These are phyloP conservation scores for Clistopyga incitator DNA, from an alignment of 2,888 invertebrate species.

Conservation along the genomic window DNA sequence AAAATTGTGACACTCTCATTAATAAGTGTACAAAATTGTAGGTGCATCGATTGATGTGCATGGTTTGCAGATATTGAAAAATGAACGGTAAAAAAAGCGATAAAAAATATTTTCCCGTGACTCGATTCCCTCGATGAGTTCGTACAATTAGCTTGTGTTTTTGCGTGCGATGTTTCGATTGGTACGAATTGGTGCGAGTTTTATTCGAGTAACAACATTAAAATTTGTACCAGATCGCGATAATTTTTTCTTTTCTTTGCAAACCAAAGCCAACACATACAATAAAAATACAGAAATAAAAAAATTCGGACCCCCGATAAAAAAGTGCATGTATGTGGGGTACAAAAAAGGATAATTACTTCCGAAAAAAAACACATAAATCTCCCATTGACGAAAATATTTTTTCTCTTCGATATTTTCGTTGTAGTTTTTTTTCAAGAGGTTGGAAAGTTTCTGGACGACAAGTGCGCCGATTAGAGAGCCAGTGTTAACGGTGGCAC, in stretches of 20 bases:
- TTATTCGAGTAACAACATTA: slow-evolving; percentile 9
- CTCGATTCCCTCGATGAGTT: not conserved
- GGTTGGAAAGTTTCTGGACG: slow-evolving; percentile 22
- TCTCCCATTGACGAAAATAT: not conserved
- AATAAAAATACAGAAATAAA: too few relatives aligned
- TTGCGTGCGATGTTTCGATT: slow-evolving; percentile 49
- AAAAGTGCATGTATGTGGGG: slow-evolving; percentile 22
- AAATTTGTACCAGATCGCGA: slow-evolving; percentile 6
- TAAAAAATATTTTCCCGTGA: too few relatives aligned
- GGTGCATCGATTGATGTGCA: too few relatives aligned
- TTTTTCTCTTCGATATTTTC: slow-evolving; percentile 1
- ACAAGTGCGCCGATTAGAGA: slow-evolving; percentile 63
- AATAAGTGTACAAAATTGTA: too few relatives aligned
- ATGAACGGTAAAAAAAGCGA: not conserved
- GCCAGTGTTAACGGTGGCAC: slow-evolving; percentile 70
- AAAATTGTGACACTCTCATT: too few relatives aligned
- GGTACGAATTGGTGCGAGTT: slow-evolving; percentile 75
- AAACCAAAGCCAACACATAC: not conserved
- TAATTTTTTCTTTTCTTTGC: not conserved
- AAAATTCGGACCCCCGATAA: not conserved
- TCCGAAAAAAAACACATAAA: not conserved
- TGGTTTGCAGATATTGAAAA: too few relatives aligned
- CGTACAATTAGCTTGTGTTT: not conserved
- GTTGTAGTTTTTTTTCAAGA: slow-evolving; percentile 10
- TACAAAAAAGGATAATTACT: slow-evolving; percentile 25